These are phyloP conservation scores for Epinephelus coioides DNA, from an alignment of 2,797 vertebrate genomes.

Conservation along the genomic window DNA sequence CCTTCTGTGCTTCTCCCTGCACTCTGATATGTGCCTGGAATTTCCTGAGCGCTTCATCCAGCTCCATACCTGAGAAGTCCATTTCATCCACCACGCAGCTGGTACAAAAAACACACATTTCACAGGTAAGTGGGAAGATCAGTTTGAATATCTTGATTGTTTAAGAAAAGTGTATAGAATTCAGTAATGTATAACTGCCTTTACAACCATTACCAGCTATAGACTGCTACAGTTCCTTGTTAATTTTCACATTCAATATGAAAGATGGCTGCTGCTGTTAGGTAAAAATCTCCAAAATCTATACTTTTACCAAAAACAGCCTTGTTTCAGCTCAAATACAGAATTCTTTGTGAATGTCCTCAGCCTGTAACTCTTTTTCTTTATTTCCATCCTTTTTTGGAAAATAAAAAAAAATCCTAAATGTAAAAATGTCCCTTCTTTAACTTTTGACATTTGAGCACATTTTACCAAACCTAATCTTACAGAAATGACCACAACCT, in stretches of 20 bases:
- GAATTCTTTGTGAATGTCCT: neutral
- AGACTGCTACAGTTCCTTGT: neutral
- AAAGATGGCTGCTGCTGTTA: neutral
- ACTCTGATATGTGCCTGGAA: conserved; percentile 98
- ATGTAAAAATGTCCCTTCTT: too few relatives aligned
- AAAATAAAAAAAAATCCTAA: neutral
- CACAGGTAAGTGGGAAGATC: neutral
- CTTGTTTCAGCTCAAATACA: neutral
- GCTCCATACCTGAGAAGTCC: conserved; percentile 97
- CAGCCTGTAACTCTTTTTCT: neutral
- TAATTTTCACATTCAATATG: neutral
- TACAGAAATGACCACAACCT: too few relatives aligned
- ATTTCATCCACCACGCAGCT: conserved; percentile 99
- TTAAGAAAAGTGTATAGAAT: neutral
- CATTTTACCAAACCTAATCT: neutral
- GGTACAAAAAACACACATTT: conserved; percentile 43
- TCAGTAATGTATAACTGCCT: neutral
- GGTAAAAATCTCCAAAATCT: neutral
- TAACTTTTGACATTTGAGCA: neutral
- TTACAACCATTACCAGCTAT: neutral
- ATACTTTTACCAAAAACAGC: neutral
- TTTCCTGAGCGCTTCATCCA: conserved; percentile 97
- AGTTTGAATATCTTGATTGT: neutral
- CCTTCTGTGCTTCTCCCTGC: conserved; percentile 98
- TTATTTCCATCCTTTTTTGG: neutral